These are phyloP conservation scores for Myotis yumanensis DNA, from an alignment of 2,113 vertebrate genomes.

Conservation along the genomic window DNA sequence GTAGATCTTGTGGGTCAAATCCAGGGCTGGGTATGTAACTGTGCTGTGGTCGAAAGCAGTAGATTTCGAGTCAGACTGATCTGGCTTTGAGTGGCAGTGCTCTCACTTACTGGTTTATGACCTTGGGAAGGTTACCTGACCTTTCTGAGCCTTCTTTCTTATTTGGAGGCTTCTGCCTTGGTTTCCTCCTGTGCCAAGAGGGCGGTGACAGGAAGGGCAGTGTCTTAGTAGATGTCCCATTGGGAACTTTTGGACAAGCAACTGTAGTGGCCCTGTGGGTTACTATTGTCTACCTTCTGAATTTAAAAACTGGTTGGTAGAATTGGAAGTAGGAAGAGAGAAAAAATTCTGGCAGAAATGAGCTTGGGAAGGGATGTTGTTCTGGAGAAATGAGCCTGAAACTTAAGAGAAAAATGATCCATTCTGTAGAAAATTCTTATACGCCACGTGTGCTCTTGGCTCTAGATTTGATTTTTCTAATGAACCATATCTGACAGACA, in stretches of 20 bases:
- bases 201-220: background rate
- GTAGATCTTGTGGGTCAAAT: background rate
- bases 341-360: constrained; percentile 3
- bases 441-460: background rate
- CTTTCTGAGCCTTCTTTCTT: background rate
- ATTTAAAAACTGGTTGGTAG: background rate
- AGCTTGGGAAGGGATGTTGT: background rate
- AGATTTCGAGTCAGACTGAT: background rate
- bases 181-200: background rate
- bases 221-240: background rate
- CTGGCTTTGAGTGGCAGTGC: background rate
- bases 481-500: background rate
- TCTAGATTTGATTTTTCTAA: background rate
- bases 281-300: background rate
- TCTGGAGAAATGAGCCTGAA: background rate
- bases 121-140: background rate
- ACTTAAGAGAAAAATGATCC: background rate
- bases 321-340: background rate
- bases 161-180: background rate
- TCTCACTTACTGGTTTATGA: background rate
- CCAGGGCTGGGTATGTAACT: background rate
- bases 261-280: background rate
- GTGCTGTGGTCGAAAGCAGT: background rate
- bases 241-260: background rate
- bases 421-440: background rate